These are phyloP conservation scores for Euphonia xanthogaster DNA, from an alignment of 2,797 vertebrate species.

Conservation along the genomic window DNA sequence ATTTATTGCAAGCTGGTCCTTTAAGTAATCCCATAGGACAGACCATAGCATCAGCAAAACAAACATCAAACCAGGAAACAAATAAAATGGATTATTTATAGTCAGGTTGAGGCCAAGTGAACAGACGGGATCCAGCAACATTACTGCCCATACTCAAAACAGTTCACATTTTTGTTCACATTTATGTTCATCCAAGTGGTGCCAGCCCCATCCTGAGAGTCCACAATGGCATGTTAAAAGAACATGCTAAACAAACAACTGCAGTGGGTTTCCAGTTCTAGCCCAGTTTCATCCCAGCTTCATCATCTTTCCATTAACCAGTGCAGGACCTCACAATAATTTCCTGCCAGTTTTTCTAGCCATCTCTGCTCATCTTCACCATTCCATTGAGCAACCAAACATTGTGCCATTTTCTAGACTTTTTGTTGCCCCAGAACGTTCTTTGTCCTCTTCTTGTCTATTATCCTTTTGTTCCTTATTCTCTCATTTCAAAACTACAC, in stretches of 20 bases:
- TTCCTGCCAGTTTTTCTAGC: neutral
- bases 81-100: conserved; percentile 13
- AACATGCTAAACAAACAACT: neutral
- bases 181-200: neutral
- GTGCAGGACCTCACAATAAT: neutral
- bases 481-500: neutral
- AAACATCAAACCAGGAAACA: conserved; percentile 25
- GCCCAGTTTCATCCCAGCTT: neutral
- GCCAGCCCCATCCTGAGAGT: neutral
- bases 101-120: neutral
- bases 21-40: neutral
- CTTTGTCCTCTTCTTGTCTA: neutral
- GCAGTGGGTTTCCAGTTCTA: neutral
- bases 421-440: neutral
- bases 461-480: neutral
- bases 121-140: conserved; percentile 5
- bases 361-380: neutral
- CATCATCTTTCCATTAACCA: neutral
- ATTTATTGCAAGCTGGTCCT: neutral
- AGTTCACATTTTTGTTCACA: neutral
- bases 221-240: neutral
- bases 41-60: neutral
- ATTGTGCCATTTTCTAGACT: neutral
- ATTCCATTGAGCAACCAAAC: neutral
- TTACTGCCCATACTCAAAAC: neutral